Base-by-base conservation (phyloP, 2,113 vertebrate species). In the Triplophysa rosa region DNA sequence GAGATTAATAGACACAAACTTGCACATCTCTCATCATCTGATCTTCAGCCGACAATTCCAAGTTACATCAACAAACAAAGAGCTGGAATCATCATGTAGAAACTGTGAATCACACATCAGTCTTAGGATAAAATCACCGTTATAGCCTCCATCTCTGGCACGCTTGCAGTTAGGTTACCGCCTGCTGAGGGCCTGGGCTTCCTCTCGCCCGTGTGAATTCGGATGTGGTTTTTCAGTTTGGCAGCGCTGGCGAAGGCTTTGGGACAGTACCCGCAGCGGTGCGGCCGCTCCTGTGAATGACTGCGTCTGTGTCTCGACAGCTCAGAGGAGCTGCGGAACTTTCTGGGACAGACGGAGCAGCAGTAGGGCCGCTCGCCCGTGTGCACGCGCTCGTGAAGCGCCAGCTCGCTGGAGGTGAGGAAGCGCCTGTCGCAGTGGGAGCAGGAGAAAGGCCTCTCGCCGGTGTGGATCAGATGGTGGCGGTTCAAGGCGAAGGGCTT, bases 381-480 rank as follows among this genome's bases (percentile, higher is more conserved):
- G 88, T 93, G 91, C 8, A 90, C 84, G 0, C 92, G 89, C 72
- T 82, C 86, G 77, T 92, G 91, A 75, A 92, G 87, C 54, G 87
- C 88, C 13, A 87, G 89, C 87, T 93, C 92, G 10, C 82, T 74
- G 10, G 87, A 84, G 0, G 91, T 92, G 45, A 93, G 90, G 78
- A 93, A 93, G 0, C 89, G 78, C 75, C 92, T 91, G 59, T 88
- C 87, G 16, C 92, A 93, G 84, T 92, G 89, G 21, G 69, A 69
- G 16, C 92, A 93, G 4, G 90, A 80, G 68, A 90, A 93, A 0
- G 92, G 92, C 63, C 92, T 67, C 84, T 93, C 92, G 0, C 94
- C 94, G 8, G 94, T 95, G 91, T 92, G 92, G 40, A 91, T 90
- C 79, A 91, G 91, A 79, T 90, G 83, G 80, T 88, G 93, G 21